A percentile compares a stretch with the other conserved stretches of the same genome.
phyloP scores from a whole-genome alignment of 2,888 invertebrate species.

The Siphlonurus alternatus region DNA sequence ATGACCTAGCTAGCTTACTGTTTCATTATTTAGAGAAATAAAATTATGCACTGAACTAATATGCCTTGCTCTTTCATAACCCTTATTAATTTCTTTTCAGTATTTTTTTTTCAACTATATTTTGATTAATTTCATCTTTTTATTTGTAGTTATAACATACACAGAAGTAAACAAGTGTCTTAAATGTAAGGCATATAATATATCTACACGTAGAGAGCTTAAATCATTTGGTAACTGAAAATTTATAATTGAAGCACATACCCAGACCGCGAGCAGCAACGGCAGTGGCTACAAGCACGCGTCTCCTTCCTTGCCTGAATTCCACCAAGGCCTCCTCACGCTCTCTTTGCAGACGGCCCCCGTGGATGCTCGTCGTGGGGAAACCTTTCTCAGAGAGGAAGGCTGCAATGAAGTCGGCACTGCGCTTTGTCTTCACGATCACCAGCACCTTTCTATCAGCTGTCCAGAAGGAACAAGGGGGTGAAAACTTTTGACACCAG shows the following conservation, averaged over 20 bases:
- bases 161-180: no score
- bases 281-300: slow-evolving; percentile 82
- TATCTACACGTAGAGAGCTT: neutral
- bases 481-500: neutral
- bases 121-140: no score
- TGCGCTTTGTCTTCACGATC: slow-evolving; percentile 81
- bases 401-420: slow-evolving; percentile 78
- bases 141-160: no score
- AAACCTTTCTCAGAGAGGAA: slow-evolving; percentile 61
- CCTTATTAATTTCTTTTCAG: no score
- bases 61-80: no score
- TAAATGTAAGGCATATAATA: neutral
- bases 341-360: slow-evolving; percentile 51
- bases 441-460: slow-evolving; percentile 45
- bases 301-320: slow-evolving; percentile 60
- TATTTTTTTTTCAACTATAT: no score
- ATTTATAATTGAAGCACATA: slow-evolving; percentile 20
- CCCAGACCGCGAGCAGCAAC: slow-evolving; percentile 86
- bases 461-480: slow-evolving; percentile 4
- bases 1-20: no score
- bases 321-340: slow-evolving; percentile 57
- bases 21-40: no score
- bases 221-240: neutral
- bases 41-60: neutral
- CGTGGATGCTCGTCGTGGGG: slow-evolving; percentile 55